Base-by-base conservation (phyloP, 2,113 vertebrate genomes). In the Micromys minutus region DNA sequence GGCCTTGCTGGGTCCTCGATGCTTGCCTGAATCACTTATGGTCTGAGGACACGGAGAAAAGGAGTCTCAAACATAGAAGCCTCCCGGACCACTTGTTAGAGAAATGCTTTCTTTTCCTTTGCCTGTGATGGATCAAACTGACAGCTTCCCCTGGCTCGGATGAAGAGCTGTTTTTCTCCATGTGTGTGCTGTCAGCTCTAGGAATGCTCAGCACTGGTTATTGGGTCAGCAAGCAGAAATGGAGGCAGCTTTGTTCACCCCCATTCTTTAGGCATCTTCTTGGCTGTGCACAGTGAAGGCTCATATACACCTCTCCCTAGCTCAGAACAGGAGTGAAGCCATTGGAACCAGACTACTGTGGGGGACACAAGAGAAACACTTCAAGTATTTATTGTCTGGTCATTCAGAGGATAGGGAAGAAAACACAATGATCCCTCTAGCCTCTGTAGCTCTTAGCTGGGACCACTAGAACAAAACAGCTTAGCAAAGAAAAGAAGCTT, bases 141-240 rank as follows among this genome's bases (percentile, higher is more conserved):
- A 92, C 81, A 81, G 81, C 65, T 59, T 79, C 57, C 86, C 71
- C 50, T 8, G 79, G 71, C 85, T 88, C 52, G 5, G 1, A 13
- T n/a, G 72, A 81, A 89, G 85, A 93, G 81, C 76, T 36, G 65
- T 72, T 94, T 92, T 81, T 34, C 76, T 63, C 86, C 85, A 17
- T 55, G 19, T 80, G 74, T 84, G 79, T 67, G 71, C 95, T 91
- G 94, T 93, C 94, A 86, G 4, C 92, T 92, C 89, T 29, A 71
- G 57, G 63, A 80, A 88, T 0, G 45, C 81, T 83, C 11, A 67
- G n/a, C 88, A 34, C 16, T n/a, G 86, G 77, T 92, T 90, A 95
- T 2, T 83, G 89, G 93, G 95, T 91, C 97, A 79, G 75, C 77
- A 63, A 92, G 76, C 16, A 59, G 85, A 93, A 45, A 71, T 6